phyloP scores from a whole-genome alignment of 2,797 vertebrate genomes.

The Sus cebifrons region DNA sequence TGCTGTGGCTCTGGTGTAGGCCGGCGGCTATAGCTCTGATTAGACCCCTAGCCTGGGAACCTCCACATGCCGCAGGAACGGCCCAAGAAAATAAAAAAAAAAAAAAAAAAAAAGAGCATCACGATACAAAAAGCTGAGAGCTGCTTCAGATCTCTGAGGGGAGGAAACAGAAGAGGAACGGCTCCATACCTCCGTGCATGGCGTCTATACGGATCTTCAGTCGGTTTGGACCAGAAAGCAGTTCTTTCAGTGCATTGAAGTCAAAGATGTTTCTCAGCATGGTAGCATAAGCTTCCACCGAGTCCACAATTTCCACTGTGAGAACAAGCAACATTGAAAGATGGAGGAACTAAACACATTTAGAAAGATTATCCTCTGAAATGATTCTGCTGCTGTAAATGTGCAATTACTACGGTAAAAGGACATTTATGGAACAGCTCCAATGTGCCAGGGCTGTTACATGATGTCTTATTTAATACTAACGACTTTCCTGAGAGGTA shows the following conservation, averaged over 20 bases:
- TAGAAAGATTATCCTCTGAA: not conserved
- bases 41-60: too few relatives aligned
- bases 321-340: slow-evolving; percentile 38
- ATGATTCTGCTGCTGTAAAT: not conserved
- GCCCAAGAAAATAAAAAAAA: too few relatives aligned
- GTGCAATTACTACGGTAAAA: not conserved
- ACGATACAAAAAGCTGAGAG: not conserved
- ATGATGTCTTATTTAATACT: not conserved
- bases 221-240: slow-evolving; percentile 95
- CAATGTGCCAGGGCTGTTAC: not conserved
- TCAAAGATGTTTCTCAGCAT: slow-evolving; percentile 98
- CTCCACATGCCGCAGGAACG: too few relatives aligned
- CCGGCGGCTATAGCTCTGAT: too few relatives aligned
- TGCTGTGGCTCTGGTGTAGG: too few relatives aligned
- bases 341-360: not conserved
- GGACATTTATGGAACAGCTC: not conserved
- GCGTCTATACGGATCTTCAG: slow-evolving; percentile 97
- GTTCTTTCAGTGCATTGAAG: slow-evolving; percentile 96
- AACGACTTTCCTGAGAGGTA: slow-evolving; percentile 8
- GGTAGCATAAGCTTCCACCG: slow-evolving; percentile 96
- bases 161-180: too few relatives aligned
- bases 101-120: not conserved
- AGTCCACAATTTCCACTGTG: slow-evolving; percentile 98
- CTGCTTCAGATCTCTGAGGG: not conserved
- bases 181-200: slow-evolving; percentile 97